Conservation (phyloP, 2,888 invertebrate species). For the Alcis repandata region DNA sequence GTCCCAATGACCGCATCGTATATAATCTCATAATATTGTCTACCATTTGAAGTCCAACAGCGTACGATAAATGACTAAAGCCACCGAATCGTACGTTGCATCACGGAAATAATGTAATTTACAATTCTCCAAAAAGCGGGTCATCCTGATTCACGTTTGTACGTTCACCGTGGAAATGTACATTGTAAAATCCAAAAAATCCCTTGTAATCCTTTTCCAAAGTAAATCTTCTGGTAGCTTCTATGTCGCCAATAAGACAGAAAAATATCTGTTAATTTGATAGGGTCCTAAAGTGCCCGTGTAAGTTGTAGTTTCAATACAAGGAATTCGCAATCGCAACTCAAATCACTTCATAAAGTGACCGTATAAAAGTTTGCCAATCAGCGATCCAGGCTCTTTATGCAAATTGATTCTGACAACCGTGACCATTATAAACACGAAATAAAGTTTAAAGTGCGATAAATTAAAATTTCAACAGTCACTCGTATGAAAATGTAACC, state of each 20-base stretch:
- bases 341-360: constrained; percentile 57
- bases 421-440: constrained; percentile 41
- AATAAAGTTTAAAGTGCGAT: constrained; percentile 35
- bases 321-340: constrained; percentile 57
- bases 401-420: constrained; percentile 46
- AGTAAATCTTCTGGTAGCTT: not conserved
- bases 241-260: no score
- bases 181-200: constrained; percentile 18
- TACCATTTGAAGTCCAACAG: constrained; percentile 42
- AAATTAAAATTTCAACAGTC: constrained; percentile 29
- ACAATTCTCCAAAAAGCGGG: constrained; percentile 53
- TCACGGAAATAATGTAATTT: constrained; percentile 51
- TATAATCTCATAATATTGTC: constrained; percentile 38
- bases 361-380: constrained; percentile 52
- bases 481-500: constrained; percentile 43
- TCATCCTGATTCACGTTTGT: constrained; percentile 61
- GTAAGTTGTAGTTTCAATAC: constrained; percentile 50
- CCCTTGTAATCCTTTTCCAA: constrained; percentile 16
- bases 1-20: constrained; percentile 33
- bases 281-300: constrained; percentile 8
- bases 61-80: constrained; percentile 45
- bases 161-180: constrained; percentile 44
- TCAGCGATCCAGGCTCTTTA: constrained; percentile 42
- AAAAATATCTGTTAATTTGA: not conserved
- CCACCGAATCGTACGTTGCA: constrained; percentile 48